Percentiles rank a stretch among this genome's conserved stretches.
Conservation (phyloP, 2,113 vertebrate species). For the Apteryx owenii region DNA sequence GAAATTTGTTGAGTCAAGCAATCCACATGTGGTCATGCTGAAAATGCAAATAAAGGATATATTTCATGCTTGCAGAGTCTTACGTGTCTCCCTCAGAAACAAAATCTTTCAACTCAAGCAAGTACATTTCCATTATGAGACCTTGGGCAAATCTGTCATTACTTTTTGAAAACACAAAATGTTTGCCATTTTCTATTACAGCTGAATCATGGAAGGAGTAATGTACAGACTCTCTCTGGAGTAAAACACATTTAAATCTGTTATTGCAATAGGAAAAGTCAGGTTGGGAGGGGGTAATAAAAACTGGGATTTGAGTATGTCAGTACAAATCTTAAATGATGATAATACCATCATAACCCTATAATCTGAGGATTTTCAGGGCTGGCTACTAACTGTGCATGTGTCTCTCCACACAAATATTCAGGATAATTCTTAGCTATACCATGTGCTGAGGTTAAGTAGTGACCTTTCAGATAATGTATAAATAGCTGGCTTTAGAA, state of each 20-base stretch:
- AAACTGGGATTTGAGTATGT: neutral
- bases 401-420: neutral
- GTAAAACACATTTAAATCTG: neutral
- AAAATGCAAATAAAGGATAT: neutral
- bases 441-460: neutral
- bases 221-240: neutral
- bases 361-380: neutral
- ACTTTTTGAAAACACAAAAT: neutral
- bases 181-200: neutral
- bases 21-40: neutral
- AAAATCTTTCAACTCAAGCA: neutral
- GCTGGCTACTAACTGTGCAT: neutral
- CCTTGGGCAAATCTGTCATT: neutral
- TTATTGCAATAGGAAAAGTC: neutral
- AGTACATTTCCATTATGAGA: neutral
- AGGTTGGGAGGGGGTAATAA: neutral
- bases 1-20: neutral
- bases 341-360: neutral
- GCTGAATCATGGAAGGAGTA: neutral
- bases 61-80: neutral
- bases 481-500: neutral
- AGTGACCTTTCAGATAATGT: neutral
- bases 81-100: neutral
- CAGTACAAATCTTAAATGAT: neutral
- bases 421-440: neutral